Conservation (phyloP, 1,140 invertebrate species). For the Scaptodrosophila lebanonensis region DNA sequence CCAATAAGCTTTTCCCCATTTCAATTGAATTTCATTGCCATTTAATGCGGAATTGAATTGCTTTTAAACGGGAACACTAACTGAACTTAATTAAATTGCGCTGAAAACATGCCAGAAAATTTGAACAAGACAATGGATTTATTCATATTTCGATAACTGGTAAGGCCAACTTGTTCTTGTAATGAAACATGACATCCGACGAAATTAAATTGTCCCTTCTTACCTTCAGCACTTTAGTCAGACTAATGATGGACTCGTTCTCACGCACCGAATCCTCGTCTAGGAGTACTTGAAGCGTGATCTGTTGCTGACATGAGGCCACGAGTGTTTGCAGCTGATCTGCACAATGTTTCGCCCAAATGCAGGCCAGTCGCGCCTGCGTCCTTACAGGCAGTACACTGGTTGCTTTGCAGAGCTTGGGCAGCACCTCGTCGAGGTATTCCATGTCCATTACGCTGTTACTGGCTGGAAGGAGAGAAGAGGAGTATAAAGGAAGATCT, state of each 20-base stretch:
- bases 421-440: slow-evolving; percentile 89
- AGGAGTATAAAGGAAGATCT: too few species aligned
- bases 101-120: too few species aligned
- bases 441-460: slow-evolving; percentile 81
- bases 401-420: slow-evolving; percentile 88
- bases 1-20: too few species aligned
- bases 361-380: slow-evolving; percentile 88
- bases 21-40: too few species aligned
- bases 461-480: slow-evolving; percentile 45
- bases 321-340: slow-evolving; percentile 85
- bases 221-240: slow-evolving; percentile 90
- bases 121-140: too few species aligned
- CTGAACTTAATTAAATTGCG: too few species aligned
- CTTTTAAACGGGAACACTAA: too few species aligned
- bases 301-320: slow-evolving; percentile 91
- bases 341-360: slow-evolving; percentile 87
- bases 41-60: too few species aligned
- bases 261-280: slow-evolving; percentile 89
- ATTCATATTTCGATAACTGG: too few species aligned
- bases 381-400: slow-evolving; percentile 84
- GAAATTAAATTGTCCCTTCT: not conserved
- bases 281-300: slow-evolving; percentile 88
- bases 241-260: slow-evolving; percentile 86
- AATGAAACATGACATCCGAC: not conserved
- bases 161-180: too few species aligned